Evolutionary conservation across 2,888 invertebrate species (phyloP), one percentile per base, ranked within the genome.

Genomic region (Amiota communis): DNA sequence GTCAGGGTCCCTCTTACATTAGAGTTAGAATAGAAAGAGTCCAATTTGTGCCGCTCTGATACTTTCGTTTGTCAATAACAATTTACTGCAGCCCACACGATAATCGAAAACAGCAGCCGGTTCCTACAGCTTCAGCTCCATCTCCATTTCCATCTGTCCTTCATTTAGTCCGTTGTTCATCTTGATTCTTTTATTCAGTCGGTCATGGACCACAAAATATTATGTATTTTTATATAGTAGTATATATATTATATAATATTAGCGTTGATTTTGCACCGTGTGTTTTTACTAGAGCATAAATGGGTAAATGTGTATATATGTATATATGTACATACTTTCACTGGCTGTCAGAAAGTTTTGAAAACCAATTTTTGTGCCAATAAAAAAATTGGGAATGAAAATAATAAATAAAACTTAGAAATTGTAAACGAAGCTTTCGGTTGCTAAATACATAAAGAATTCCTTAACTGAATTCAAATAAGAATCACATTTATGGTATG

Each of bases 1-100:
- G 36, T 36, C 36, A 36, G 36, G 6, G 36, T 6, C 36, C 36
- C 36, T 6, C 53, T 51, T 15, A 17, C 69, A 12, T 9, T 51
- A 20, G 1, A 12, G 12, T 8, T 13, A 15, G 68, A 48, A n/a
- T 13, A 15, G 75, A 64, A 12, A 23, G 9, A 59, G 82, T 83
- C 83, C 82, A 83, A 83, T 83, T 83, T 84, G 81, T 83, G 82
- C 82, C 83, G 80, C 82, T 76, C 85, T 84, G 82, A 80, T 83
- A 85, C 85, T 84, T 83, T 80, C 81, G 85, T 84, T 36, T 83
- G 86, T 85, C 86, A 85, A 85, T 85, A 86, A 86, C 85, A 85
- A 86, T 85, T 85, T 85, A 85, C 81, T 80, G 79, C 80, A 77
- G 78, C 74, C 76, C 74, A 74, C 73, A 65, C 70, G 84, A 83